phyloP scores from a whole-genome alignment of 2,888 invertebrate genomes.

The Folsomia candida region DNA sequence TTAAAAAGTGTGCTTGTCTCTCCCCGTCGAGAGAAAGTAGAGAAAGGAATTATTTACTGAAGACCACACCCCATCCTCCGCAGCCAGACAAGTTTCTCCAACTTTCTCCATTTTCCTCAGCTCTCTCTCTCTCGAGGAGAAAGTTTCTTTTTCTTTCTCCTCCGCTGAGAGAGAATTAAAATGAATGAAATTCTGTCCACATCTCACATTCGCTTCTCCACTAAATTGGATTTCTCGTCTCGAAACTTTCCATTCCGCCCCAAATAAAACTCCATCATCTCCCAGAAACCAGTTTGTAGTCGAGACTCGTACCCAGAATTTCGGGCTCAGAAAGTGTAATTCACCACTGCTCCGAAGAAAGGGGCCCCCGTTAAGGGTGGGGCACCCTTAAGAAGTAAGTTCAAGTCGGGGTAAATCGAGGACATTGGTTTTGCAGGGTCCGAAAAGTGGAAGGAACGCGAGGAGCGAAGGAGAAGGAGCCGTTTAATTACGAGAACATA shows the following conservation, averaged over 20 bases:
- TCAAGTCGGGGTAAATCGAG: neutral
- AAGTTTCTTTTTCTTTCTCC: conserved; percentile 20
- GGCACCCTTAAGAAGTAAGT: no score
- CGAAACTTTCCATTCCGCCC: neutral
- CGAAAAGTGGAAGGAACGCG: neutral
- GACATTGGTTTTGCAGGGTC: neutral
- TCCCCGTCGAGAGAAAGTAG: no score
- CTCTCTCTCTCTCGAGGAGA: no score
- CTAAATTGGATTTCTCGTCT: conserved; percentile 14
- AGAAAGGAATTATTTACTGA: conserved; percentile 19
- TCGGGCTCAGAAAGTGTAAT: no score
- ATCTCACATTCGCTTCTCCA: neutral
- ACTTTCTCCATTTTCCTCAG: conserved; percentile 2
- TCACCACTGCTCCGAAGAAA: no score
- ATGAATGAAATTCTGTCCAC: conserved; percentile 18
- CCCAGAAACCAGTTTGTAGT: neutral
- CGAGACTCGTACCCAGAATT: no score
- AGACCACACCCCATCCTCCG: conserved; percentile 1
- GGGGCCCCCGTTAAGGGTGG: no score
- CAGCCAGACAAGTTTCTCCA: no score
- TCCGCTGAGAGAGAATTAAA: conserved; percentile 13
- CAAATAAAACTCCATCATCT: neutral
- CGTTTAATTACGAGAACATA: conserved; percentile 7
- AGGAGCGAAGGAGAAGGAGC: neutral
- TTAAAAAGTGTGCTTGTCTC: no score